These are phyloP conservation scores for Labeo catla DNA, from an alignment of 2,113 vertebrate species.

Conservation along the genomic window DNA sequence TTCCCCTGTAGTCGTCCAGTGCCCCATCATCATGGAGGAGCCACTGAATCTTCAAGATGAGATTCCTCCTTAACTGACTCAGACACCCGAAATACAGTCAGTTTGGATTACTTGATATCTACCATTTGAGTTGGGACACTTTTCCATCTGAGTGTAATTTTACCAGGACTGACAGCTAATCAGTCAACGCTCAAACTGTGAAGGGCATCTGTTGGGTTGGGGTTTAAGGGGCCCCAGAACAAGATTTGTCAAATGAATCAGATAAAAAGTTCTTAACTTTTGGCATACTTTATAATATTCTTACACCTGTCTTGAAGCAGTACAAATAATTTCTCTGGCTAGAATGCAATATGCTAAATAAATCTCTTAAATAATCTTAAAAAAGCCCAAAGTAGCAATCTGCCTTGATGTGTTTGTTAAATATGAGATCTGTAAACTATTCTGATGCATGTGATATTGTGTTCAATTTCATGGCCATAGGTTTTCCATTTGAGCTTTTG, in stretches of 20 bases:
- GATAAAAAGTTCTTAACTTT: neutral
- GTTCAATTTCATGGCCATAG: neutral
- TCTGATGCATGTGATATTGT: neutral
- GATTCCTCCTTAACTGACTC: neutral
- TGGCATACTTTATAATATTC: neutral
- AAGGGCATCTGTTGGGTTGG: neutral
- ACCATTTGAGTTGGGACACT: neutral
- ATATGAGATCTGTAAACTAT: neutral
- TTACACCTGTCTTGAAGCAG: neutral
- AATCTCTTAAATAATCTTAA: neutral
- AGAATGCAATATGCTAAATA: neutral
- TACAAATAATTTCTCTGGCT: neutral
- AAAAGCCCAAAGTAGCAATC: neutral
- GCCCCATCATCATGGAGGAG: slow-evolving; percentile 11
- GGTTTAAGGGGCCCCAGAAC: neutral
- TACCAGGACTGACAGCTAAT: neutral
- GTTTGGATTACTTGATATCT: slow-evolving; percentile 5
- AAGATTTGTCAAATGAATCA: neutral
- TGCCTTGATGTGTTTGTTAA: neutral
- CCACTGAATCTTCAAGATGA: slow-evolving; percentile 13
- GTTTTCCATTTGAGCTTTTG: neutral
- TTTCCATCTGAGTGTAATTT: neutral
- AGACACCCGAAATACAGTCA: neutral
- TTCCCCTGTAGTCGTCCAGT: neutral
- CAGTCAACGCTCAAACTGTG: neutral